Conservation (phyloP, 2,113 vertebrate species). For the Mustela nigripes region DNA sequence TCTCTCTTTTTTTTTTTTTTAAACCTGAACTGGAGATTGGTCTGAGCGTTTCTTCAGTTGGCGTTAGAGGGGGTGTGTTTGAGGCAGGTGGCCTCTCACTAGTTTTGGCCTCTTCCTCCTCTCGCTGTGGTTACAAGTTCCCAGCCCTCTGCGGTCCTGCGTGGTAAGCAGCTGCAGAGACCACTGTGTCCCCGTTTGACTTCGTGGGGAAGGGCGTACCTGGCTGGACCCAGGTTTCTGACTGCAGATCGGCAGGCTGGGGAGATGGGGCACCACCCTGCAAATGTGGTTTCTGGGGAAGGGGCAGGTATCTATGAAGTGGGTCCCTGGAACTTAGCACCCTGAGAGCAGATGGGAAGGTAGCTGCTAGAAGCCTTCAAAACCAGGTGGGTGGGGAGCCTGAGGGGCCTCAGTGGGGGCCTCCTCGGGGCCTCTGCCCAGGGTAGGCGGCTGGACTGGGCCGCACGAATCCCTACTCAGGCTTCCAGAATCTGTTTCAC, state of each 20-base stretch:
- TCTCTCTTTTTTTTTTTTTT: background rate
- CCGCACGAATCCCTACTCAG: background rate
- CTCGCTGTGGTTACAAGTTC: background rate
- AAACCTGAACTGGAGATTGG: background rate
- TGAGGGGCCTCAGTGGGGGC: background rate
- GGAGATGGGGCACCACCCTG: background rate
- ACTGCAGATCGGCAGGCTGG: background rate
- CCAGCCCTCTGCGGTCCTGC: background rate
- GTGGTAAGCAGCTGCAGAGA: constrained; percentile 23
- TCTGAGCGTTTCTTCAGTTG: background rate
- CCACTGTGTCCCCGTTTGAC: background rate
- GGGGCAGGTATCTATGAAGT: background rate
- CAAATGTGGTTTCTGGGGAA: background rate
- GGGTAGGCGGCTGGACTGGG: background rate
- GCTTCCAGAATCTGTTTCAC: background rate
- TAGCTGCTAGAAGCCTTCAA: background rate
- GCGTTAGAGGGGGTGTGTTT: background rate
- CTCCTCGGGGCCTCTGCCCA: background rate
- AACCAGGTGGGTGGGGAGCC: background rate
- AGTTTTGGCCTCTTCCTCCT: background rate
- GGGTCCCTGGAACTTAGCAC: background rate
- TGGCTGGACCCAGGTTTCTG: background rate
- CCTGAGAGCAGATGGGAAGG: background rate
- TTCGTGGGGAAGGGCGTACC: background rate
- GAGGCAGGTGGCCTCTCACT: background rate